phyloP scores from a whole-genome alignment of 2,113 vertebrate species.

The Carassius carassius region DNA sequence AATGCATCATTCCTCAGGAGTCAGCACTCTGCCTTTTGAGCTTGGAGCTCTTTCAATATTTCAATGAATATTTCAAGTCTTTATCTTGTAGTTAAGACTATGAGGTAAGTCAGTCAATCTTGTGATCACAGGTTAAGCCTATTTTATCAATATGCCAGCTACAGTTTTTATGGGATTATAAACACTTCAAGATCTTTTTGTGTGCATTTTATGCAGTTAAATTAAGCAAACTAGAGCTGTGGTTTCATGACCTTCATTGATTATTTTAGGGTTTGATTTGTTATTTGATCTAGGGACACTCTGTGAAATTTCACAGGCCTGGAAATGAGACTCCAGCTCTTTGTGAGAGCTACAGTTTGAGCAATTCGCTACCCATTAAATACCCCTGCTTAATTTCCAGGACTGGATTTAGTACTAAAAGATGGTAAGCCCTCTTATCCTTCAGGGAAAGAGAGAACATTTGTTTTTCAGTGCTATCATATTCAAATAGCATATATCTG shows the following conservation, averaged over 20 bases:
- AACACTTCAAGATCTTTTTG: background rate
- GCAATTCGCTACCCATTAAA: background rate
- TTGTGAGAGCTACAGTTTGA: background rate
- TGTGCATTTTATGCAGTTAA: background rate
- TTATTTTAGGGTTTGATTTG: background rate
- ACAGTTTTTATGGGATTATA: background rate
- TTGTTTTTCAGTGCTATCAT: background rate
- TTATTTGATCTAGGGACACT: background rate
- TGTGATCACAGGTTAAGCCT: background rate
- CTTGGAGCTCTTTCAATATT: slow-evolving; percentile 19
- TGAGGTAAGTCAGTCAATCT: background rate
- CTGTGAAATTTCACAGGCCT: background rate
- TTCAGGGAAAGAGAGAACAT: slow-evolving; percentile 17
- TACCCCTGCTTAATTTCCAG: background rate
- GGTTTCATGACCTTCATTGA: background rate
- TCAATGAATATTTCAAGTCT: slow-evolving; percentile 29
- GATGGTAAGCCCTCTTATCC: slow-evolving; percentile 2
- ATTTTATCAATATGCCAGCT: background rate
- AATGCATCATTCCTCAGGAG: slow-evolving; percentile 51
- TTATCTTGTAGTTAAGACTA: slow-evolving; percentile 33
- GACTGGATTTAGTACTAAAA: slow-evolving; percentile 26
- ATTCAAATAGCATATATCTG: background rate
- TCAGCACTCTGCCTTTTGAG: slow-evolving; percentile 40
- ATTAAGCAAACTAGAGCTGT: background rate
- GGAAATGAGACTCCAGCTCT: slow-evolving; percentile 28